These are phyloP conservation scores for Proterorhinus semilunaris DNA, from an alignment of 2,113 vertebrate genomes.

Conservation along the genomic window DNA sequence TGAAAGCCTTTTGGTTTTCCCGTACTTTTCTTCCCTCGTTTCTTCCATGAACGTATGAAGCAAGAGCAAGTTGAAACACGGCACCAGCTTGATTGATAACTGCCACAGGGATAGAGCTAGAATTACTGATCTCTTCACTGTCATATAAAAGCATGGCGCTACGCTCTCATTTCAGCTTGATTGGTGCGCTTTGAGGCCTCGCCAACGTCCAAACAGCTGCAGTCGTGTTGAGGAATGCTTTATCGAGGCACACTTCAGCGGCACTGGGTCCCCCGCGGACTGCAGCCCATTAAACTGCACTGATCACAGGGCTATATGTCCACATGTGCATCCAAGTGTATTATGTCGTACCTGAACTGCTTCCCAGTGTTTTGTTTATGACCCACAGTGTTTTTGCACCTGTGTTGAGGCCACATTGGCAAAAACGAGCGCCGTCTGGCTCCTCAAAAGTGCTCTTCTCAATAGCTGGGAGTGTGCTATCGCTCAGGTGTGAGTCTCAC, in stretches of 20 bases:
- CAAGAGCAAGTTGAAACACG: background rate
- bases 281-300: conserved; percentile 48
- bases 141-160: background rate
- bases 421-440: conserved; percentile 14
- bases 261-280: conserved; percentile 32
- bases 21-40: background rate
- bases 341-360: conserved; percentile 13
- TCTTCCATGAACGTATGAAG: no score
- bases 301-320: conserved; percentile 30
- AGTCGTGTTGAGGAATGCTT: conserved; percentile 23
- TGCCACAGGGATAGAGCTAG: background rate
- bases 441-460: conserved; percentile 15
- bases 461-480: conserved; percentile 34
- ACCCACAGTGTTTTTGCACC: background rate
- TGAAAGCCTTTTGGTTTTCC: background rate
- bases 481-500: conserved; percentile 26
- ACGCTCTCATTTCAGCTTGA: background rate
- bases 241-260: conserved; percentile 37
- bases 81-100: background rate
- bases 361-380: background rate
- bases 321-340: conserved; percentile 1
- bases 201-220: conserved; percentile 44
- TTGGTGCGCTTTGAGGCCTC: conserved; percentile 34
- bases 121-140: background rate
- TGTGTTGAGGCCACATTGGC: conserved; percentile 6